Evolutionary conservation across 2,888 invertebrate species (phyloP).

Genomic region (Nematopogon swammerdamellus): DNA sequence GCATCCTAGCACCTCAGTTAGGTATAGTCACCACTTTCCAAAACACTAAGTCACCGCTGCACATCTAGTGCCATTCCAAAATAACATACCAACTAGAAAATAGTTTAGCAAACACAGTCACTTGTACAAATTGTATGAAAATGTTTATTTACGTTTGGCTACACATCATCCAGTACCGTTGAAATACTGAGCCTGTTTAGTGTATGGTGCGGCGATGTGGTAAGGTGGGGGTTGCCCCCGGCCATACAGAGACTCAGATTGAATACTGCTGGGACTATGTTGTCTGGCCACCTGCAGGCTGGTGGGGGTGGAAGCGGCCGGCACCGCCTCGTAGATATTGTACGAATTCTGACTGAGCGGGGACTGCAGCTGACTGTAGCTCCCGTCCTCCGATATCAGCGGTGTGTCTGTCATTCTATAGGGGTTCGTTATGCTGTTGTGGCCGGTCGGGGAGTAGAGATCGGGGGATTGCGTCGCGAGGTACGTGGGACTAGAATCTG

Average conservation of each 20-base stretch:
- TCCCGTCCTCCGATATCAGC: constrained; percentile 46
- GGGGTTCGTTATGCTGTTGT: constrained; percentile 47
- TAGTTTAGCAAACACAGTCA: too few relatives aligned
- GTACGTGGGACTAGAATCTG: constrained; percentile 41
- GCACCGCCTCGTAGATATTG: constrained; percentile 45
- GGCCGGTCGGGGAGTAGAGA: constrained; percentile 46
- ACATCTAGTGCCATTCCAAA: too few relatives aligned
- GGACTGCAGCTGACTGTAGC: constrained; percentile 42
- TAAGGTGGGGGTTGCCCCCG: constrained; percentile 72
- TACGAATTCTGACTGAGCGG: constrained; percentile 46
- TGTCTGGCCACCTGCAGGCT: constrained; percentile 37
- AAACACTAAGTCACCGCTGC: too few relatives aligned
- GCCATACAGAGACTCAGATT: constrained; percentile 28
- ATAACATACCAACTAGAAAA: too few relatives aligned
- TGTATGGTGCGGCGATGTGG: constrained; percentile 79
- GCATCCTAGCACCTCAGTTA: background rate
- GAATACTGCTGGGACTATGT: constrained; percentile 35
- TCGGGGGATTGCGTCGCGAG: constrained; percentile 45
- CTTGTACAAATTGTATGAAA: too few relatives aligned
- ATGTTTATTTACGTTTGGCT: too few relatives aligned
- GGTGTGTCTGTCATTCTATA: constrained; percentile 50
- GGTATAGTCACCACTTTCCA: background rate
- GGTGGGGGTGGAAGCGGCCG: constrained; percentile 35
- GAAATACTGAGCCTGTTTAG: constrained; percentile 72
- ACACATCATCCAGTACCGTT: constrained; percentile 50